Conservation (phyloP, 2,888 invertebrate genomes). For the Caenorhabditis japonica region DNA sequence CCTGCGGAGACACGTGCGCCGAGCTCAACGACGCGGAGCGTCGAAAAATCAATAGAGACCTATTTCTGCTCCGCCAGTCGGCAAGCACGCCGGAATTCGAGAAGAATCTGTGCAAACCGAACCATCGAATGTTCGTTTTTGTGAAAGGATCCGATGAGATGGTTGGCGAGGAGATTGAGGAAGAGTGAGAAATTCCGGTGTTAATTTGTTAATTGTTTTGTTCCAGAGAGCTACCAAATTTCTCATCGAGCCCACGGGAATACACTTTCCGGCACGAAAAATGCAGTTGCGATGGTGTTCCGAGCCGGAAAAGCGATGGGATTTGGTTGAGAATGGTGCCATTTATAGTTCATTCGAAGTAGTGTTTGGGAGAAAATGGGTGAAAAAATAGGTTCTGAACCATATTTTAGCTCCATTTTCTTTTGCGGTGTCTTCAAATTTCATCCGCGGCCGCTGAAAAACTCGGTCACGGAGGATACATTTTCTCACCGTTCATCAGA, state of each 20-base stretch:
- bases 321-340: conserved; percentile 53
- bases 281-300: conserved; percentile 41
- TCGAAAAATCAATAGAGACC: conserved; percentile 42
- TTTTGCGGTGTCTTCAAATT: too few relatives aligned
- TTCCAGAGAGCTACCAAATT: neutral
- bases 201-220: neutral
- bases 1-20: conserved; percentile 51
- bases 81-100: neutral
- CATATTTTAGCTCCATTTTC: too few relatives aligned
- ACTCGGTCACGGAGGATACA: too few relatives aligned
- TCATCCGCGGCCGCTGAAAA: too few relatives aligned
- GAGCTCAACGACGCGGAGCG: conserved; percentile 46
- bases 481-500: too few relatives aligned
- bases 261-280: conserved; percentile 43
- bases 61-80: conserved; percentile 32
- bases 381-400: too few relatives aligned
- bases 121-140: conserved; percentile 52
- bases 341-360: conserved; percentile 40
- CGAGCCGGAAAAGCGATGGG: conserved; percentile 4
- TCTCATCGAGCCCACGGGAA: too few relatives aligned
- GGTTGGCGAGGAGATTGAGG: conserved; percentile 44
- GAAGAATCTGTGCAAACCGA: conserved; percentile 30
- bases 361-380: too few relatives aligned
- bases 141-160: conserved; percentile 43
- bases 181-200: conserved; percentile 23